Evolutionary conservation across 2,113 vertebrate species (phyloP), one percentile per base, ranked within the genome.

Genomic region (Dicerorhinus sumatrensis): DNA sequence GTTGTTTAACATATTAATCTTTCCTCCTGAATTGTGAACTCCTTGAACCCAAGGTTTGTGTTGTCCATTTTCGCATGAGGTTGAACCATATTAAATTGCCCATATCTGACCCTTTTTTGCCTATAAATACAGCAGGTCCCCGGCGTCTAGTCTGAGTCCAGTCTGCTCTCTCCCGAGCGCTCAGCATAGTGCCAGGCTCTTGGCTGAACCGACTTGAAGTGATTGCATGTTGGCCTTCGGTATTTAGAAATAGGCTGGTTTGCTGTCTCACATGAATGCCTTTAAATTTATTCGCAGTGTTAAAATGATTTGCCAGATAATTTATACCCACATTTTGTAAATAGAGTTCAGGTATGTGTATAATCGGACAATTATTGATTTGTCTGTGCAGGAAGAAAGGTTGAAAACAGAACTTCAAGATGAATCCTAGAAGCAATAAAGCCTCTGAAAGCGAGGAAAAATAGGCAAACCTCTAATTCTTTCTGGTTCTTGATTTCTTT

Each of bases 401-500:
- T 69, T 92, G 93, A 77, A 96, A 95, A 72, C 48, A 36, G 85
- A 72, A 80, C 36, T 77, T 92, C 72, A 60, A 31, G 80, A 95
- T 89, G 89, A 96, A 94, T 96, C 80, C 46, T 93, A 80, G 93
- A 91, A 85, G 91, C 79, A 87, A 56, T 36, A 87, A 46, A 56
- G 58, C 63, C 56, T 95, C 75, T 93, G 91, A 89, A 89, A 29
- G 82, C 14, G 69, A 94, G 86, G 87, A 56, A 77, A 81, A 96
- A 90, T 33, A 31, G 79, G 81, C 36, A 89, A 89, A 79, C 29
- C 76, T 97, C 58, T 91, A 90, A 89, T 89, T 91, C 85, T 97
- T 97, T 97, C 94, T 98, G 94, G 56, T 91, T 93, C 85, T 97
- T 92, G 81, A 94, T 97, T 98, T 97, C 97, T 79, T 95, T 93